phyloP scores from a whole-genome alignment of 2,797 vertebrate species.

The Salmo trutta region DNA sequence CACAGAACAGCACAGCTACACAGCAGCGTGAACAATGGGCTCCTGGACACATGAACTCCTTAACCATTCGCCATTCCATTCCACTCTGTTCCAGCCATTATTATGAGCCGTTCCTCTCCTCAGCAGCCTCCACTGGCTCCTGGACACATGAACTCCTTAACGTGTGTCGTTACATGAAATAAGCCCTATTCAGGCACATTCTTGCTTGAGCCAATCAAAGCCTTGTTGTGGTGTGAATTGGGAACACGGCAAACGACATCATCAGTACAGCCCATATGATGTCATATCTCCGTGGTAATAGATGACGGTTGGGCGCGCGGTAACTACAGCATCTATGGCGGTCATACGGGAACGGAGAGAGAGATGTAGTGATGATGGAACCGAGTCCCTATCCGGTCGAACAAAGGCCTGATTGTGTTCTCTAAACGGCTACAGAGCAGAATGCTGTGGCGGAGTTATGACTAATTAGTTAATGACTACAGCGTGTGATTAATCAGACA shows the following conservation, averaged over 20 bases:
- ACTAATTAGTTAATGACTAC: neutral
- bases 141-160: conserved; percentile 23
- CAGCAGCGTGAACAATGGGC: neutral
- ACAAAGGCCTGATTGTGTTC: neutral
- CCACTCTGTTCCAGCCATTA: too few species aligned
- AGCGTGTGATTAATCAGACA: neutral
- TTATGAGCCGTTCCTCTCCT: too few species aligned
- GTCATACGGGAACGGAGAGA: neutral
- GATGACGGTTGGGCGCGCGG: neutral
- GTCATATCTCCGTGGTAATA: neutral
- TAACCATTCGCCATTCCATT: too few species aligned
- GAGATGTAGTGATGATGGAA: too few species aligned
- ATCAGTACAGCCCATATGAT: neutral
- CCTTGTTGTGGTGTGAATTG: neutral
- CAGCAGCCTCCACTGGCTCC: neutral
- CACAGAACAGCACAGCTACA: neutral
- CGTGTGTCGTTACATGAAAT: conserved; percentile 44
- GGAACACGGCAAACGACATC: neutral
- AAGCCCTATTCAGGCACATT: conserved; percentile 14
- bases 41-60: conserved; percentile 16
- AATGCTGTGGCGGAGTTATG: neutral
- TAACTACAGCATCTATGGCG: neutral
- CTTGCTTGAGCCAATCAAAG: conserved; percentile 7
- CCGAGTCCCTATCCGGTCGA: neutral
- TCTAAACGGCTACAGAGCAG: neutral